phyloP scores from a whole-genome alignment of 2,888 invertebrate species.

The Drosophila setosimentum region DNA sequence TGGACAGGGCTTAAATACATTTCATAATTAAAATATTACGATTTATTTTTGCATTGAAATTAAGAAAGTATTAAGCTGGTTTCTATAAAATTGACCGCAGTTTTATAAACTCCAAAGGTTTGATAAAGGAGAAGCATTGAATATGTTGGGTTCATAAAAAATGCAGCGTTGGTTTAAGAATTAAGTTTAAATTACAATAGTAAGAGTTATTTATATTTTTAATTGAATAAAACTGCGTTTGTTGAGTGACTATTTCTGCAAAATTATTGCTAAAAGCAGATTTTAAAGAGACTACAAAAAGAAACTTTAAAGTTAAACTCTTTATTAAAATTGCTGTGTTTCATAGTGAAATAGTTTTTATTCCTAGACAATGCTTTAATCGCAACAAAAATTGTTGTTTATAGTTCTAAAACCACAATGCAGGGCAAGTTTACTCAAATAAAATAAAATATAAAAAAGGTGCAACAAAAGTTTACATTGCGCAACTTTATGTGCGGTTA shows the following conservation, averaged over 20 bases:
- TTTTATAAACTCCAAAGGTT: neutral
- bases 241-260: neutral
- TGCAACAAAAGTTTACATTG: neutral
- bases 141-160: neutral
- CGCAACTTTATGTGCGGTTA: neutral
- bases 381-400: neutral
- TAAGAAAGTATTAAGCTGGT: slow-evolving; percentile 9
- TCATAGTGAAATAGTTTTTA: neutral
- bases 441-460: neutral
- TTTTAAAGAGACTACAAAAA: neutral
- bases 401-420: neutral
- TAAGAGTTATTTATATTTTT: neutral
- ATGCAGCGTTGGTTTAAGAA: neutral
- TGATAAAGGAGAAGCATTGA: neutral
- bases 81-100: neutral
- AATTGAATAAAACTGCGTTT: neutral
- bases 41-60: neutral
- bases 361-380: neutral
- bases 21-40: slow-evolving; percentile 20
- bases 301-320: neutral
- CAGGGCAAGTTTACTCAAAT: neutral
- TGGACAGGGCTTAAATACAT: neutral
- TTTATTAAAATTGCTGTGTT: neutral
- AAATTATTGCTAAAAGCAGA: neutral
- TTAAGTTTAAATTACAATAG: neutral